Conservation (phyloP, 2,113 vertebrate genomes). For the Scortum barcoo region DNA sequence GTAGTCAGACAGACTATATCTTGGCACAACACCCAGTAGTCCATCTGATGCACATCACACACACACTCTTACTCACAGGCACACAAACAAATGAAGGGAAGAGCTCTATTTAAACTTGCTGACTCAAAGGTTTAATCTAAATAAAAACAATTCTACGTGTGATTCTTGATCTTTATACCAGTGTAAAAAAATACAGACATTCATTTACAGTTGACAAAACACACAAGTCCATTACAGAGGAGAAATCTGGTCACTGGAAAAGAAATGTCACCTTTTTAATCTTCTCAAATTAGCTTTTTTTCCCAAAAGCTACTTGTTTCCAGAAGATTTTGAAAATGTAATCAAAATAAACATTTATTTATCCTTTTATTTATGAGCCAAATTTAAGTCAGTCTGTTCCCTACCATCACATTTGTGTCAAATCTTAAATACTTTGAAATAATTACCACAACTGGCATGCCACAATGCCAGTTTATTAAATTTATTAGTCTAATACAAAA, state of each 20-base stretch:
- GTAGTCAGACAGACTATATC: constrained; percentile 52
- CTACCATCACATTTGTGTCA: neutral
- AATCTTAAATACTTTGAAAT: neutral
- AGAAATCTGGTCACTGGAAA: neutral
- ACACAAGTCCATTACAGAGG: neutral
- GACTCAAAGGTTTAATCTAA: neutral
- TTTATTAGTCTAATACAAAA: neutral
- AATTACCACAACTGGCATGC: too few species aligned
- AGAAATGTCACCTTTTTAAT: too few species aligned
- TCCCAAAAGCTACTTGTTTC: neutral
- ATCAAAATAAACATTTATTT: neutral
- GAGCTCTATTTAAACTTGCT: constrained; percentile 13
- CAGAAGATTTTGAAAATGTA: neutral
- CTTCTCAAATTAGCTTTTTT: neutral
- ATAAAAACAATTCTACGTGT: neutral
- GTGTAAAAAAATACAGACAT: neutral
- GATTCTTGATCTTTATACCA: neutral
- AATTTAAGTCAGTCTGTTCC: neutral
- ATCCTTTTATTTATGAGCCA: neutral
- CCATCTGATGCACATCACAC: constrained; percentile 16
- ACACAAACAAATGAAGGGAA: neutral
- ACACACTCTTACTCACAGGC: constrained; percentile 4
- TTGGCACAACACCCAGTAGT: constrained; percentile 25
- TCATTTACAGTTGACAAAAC: neutral
- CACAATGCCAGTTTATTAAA: neutral